These are phyloP conservation scores for Pagetopsis macropterus DNA, from an alignment of 2,797 vertebrate genomes.

Conservation along the genomic window DNA sequence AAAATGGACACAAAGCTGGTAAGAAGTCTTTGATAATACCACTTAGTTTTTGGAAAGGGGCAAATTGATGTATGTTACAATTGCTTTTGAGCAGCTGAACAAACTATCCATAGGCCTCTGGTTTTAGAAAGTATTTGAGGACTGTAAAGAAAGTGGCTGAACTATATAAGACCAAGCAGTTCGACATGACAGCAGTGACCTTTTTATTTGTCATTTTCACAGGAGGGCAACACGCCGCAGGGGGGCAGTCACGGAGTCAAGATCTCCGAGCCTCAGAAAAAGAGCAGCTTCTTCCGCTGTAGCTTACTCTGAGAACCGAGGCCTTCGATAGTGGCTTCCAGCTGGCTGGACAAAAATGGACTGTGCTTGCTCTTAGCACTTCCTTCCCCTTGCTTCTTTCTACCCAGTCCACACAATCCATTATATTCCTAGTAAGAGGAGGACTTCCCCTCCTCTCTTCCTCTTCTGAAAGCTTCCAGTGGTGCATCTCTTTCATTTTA, in stretches of 20 bases:
- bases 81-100: neutral
- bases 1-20: conserved; percentile 99
- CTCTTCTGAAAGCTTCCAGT: conserved; percentile 71
- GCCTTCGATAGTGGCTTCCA: conserved; percentile 70
- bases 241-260: conserved; percentile 94
- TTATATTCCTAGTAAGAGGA: conserved; percentile 52
- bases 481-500: conserved; percentile 65
- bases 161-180: neutral
- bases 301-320: conserved; percentile 90
- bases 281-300: conserved; percentile 98
- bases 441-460: conserved; percentile 55
- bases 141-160: neutral
- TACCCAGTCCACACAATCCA: conserved; percentile 54
- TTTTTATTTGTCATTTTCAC: conserved; percentile 42
- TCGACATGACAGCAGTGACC: neutral
- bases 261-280: conserved; percentile 96
- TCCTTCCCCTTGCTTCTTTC: conserved; percentile 45
- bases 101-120: neutral
- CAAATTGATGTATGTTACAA: neutral
- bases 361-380: conserved; percentile 86
- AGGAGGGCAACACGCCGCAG: conserved; percentile 96
- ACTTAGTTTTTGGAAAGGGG: neutral
- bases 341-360: conserved; percentile 83
- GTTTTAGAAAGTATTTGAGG: neutral
- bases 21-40: conserved; percentile 23